Conservation (phyloP, 2,113 vertebrate species). For the Ammodytes dubius region DNA sequence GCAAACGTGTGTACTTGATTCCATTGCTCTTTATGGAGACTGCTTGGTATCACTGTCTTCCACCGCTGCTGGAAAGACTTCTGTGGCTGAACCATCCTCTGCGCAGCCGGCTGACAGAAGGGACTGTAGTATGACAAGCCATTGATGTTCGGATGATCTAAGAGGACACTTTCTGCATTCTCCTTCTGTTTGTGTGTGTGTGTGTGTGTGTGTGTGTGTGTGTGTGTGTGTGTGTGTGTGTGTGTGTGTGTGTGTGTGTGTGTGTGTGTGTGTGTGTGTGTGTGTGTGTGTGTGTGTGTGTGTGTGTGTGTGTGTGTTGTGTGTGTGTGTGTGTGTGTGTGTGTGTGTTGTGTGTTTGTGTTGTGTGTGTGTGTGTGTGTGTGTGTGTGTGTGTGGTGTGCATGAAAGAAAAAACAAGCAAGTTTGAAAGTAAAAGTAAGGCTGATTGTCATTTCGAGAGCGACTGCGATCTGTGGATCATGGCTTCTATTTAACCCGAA, state of each 20-base stretch:
- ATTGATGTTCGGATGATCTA: slow-evolving; percentile 73
- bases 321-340: too few relatives aligned
- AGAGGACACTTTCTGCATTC: slow-evolving; percentile 52
- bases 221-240: too few relatives aligned
- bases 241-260: too few relatives aligned
- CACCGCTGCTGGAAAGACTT: slow-evolving; percentile 66
- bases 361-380: neutral
- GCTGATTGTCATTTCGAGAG: slow-evolving; percentile 17
- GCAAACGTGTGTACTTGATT: slow-evolving; percentile 47
- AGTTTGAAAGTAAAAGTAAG: slow-evolving; percentile 17
- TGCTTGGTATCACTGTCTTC: slow-evolving; percentile 57
- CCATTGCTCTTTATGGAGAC: slow-evolving; percentile 34
- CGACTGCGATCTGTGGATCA: neutral
- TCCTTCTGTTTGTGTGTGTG: neutral
- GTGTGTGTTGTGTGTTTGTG: too few relatives aligned
- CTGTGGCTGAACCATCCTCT: slow-evolving; percentile 46
- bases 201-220: neutral
- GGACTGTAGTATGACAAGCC: slow-evolving; percentile 67
- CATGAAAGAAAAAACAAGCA: slow-evolving; percentile 15
- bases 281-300: neutral
- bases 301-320: neutral
- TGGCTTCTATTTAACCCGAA: slow-evolving; percentile 1
- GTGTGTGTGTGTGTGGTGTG: neutral
- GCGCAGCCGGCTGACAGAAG: slow-evolving; percentile 61
- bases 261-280: neutral